These are phyloP conservation scores for Limnephilus marmoratus DNA, from an alignment of 2,888 invertebrate species.

Conservation along the genomic window DNA sequence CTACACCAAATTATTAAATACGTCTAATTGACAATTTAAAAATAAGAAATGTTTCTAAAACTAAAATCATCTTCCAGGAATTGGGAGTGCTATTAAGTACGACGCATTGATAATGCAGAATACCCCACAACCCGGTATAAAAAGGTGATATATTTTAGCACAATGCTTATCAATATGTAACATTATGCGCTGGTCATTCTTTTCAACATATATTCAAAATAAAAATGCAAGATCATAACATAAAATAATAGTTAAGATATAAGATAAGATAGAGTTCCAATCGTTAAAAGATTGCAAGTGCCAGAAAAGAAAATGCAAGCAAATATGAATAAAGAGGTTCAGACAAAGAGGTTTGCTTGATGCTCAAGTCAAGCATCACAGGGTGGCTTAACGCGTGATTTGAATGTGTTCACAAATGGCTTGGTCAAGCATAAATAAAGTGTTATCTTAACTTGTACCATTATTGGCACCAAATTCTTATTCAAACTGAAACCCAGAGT, in stretches of 20 bases:
- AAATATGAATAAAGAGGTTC: not conserved
- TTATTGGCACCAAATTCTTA: too few relatives aligned
- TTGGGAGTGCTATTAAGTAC: not conserved
- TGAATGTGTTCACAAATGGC: too few relatives aligned
- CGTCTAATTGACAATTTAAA: not conserved
- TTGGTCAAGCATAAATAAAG: too few relatives aligned
- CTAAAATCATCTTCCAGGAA: not conserved
- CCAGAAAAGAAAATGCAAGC: not conserved
- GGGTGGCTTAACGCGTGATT: too few relatives aligned
- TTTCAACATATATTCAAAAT: not conserved
- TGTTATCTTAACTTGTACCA: too few relatives aligned
- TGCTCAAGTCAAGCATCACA: too few relatives aligned
- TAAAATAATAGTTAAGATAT: not conserved
- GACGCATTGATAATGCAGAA: not conserved
- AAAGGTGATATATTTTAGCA: not conserved
- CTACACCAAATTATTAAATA: not conserved
- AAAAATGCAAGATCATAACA: not conserved
- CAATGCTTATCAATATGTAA: not conserved
- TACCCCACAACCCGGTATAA: not conserved
- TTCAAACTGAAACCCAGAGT: too few relatives aligned
- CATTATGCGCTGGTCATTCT: not conserved
- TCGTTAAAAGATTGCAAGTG: not conserved
- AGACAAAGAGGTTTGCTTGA: too few relatives aligned
- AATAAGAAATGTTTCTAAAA: constrained; percentile 2
- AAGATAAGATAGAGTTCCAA: not conserved